phyloP scores from a whole-genome alignment of 2,888 invertebrate species.

The Cephonodes hylas region DNA sequence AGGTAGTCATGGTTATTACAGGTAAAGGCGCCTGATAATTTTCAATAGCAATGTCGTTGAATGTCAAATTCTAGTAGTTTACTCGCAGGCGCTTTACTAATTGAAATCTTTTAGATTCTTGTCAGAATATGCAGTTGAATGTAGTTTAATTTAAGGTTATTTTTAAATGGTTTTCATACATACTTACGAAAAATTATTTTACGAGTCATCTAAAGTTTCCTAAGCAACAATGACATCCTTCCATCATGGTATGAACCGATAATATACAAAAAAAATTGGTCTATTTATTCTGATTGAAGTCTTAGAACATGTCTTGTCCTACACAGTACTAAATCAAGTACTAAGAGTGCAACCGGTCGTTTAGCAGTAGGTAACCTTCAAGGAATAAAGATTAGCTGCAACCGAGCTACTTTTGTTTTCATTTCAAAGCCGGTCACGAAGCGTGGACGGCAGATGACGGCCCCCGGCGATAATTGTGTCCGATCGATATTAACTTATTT shows the following conservation, averaged over 20 bases:
- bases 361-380: constrained; percentile 18
- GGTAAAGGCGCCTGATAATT: not conserved
- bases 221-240: not conserved
- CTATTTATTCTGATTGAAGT: not conserved
- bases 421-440: not conserved
- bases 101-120: too few relatives aligned
- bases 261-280: too few relatives aligned
- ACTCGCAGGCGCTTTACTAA: not conserved
- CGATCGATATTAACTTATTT: not conserved
- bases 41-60: not conserved
- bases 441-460: constrained; percentile 2
- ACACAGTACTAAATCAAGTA: not conserved
- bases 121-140: not conserved
- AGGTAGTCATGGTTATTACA: too few relatives aligned
- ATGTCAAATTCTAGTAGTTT: not conserved
- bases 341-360: not conserved
- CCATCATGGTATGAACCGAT: not conserved
- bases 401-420: constrained; percentile 19
- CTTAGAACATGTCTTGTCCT: not conserved
- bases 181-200: too few relatives aligned
- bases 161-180: too few relatives aligned
- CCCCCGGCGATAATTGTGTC: not conserved
- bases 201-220: too few relatives aligned
- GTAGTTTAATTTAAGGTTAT: not conserved
- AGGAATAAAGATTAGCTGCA: constrained; percentile 26